Conservation (phyloP, 2,797 vertebrate species). For the Jordanella pulchra region DNA sequence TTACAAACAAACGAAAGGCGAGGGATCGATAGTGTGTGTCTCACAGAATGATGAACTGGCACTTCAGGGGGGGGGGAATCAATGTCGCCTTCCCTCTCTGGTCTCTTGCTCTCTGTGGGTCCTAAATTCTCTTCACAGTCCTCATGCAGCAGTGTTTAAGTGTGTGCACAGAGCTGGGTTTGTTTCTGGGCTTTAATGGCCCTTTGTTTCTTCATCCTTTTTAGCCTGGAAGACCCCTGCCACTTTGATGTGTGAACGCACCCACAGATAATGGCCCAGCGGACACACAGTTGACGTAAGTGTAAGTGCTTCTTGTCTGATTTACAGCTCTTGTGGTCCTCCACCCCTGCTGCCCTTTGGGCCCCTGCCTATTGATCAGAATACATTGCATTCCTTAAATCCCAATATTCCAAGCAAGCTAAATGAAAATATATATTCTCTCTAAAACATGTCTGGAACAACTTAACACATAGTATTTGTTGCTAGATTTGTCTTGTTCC, state of each 20-base stretch:
- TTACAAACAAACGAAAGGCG: slow-evolving; percentile 84
- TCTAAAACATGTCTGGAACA: slow-evolving; percentile 6
- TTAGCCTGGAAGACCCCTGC: slow-evolving; percentile 70
- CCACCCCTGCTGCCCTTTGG: slow-evolving; percentile 29
- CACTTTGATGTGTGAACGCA: slow-evolving; percentile 74
- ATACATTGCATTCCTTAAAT: slow-evolving; percentile 46
- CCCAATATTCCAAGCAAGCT: slow-evolving; percentile 23
- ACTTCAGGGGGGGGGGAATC: slow-evolving; percentile 76
- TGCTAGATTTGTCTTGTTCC: neutral
- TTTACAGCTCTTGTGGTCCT: slow-evolving; percentile 55
- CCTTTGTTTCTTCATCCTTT: slow-evolving; percentile 69
- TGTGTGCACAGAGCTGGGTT: slow-evolving; percentile 29
- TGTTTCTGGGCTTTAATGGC: slow-evolving; percentile 58
- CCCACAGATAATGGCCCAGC: slow-evolving; percentile 71
- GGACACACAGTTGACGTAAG: slow-evolving; percentile 77
- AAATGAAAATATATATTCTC: slow-evolving; percentile 25
- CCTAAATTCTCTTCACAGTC: slow-evolving; percentile 51
- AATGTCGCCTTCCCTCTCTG: slow-evolving; percentile 63
- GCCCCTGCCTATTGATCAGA: slow-evolving; percentile 55
- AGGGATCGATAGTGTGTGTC: slow-evolving; percentile 78
- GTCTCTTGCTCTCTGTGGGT: slow-evolving; percentile 43
- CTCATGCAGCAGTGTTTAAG: slow-evolving; percentile 41
- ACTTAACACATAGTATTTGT: neutral
- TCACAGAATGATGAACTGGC: slow-evolving; percentile 84
- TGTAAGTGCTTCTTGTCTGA: slow-evolving; percentile 78